These are phyloP conservation scores for Sternarchorhynchus goeldii DNA, from an alignment of 2,797 vertebrate genomes.

Conservation along the genomic window DNA sequence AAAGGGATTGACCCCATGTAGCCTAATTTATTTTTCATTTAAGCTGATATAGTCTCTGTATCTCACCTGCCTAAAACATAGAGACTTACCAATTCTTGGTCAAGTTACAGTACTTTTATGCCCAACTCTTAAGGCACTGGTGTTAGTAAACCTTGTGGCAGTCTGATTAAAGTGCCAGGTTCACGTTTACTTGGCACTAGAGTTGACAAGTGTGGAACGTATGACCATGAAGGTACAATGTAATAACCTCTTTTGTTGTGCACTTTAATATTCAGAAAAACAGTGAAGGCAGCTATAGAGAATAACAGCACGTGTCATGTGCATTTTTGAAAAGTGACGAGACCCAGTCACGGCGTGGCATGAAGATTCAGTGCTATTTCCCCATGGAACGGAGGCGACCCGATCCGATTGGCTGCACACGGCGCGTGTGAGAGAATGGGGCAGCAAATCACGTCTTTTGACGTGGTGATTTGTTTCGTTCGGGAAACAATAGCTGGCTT, in stretches of 20 bases:
- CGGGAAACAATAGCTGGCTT: not conserved
- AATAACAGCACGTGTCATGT: no score
- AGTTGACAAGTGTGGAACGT: not conserved
- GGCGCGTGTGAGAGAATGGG: not conserved
- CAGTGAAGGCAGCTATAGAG: no score
- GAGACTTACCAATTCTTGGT: not conserved
- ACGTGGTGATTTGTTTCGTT: slow-evolving; percentile 1
- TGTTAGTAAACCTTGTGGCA: not conserved
- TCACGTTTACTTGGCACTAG: not conserved
- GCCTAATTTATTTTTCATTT: not conserved
- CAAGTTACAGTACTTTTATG: not conserved
- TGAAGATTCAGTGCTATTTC: no score
- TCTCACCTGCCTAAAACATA: not conserved
- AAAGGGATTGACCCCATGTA: not conserved
- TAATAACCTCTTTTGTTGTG: not conserved
- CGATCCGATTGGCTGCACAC: not conserved
- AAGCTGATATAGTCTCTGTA: not conserved
- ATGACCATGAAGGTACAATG: not conserved
- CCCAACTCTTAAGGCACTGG: no score
- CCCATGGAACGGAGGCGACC: no score
- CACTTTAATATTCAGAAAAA: not conserved
- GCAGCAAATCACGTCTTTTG: not conserved
- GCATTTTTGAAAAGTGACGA: no score
- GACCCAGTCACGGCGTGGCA: no score
- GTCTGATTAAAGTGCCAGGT: not conserved